Evolutionary conservation across 2,888 invertebrate genomes (phyloP).

Genomic region (Gerris lacustris): DNA sequence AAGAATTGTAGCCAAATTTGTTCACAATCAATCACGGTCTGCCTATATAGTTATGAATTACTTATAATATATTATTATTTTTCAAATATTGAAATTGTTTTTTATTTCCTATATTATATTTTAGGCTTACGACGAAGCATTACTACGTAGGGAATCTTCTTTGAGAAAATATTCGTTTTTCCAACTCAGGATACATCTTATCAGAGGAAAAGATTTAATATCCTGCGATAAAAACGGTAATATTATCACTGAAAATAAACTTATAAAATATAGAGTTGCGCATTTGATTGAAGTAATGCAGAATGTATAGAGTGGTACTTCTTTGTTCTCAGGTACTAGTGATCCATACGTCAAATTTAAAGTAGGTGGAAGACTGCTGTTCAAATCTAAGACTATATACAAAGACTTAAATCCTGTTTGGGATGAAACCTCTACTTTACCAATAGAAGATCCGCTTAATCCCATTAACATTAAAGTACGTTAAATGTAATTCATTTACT

Average conservation of each 20-base stretch:
- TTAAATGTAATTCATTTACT: background rate
- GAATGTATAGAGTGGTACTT: no score
- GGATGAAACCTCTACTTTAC: constrained; percentile 91
- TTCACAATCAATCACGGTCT: no score
- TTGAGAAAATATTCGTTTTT: constrained; percentile 81
- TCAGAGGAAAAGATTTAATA: constrained; percentile 74
- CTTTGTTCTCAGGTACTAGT: constrained; percentile 64
- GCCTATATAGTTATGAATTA: no score
- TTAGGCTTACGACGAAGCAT: constrained; percentile 56
- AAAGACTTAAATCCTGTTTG: constrained; percentile 93
- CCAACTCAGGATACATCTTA: constrained; percentile 77
- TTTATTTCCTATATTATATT: constrained; percentile 29
- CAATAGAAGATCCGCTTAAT: constrained; percentile 80
- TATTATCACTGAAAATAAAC: constrained; percentile 27
- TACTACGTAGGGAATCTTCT: constrained; percentile 56
- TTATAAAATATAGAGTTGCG: no score
- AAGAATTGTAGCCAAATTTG: no score
- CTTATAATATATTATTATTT: no score
- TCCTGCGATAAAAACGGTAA: constrained; percentile 92
- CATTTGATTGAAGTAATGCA: no score
- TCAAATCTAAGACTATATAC: constrained; percentile 88
- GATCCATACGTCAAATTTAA: constrained; percentile 98
- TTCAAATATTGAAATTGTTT: no score
- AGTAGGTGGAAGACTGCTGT: constrained; percentile 67
- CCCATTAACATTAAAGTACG: constrained; percentile 72